Base-by-base conservation (phyloP, 2,113 vertebrate species). In the Festucalex cinctus region DNA sequence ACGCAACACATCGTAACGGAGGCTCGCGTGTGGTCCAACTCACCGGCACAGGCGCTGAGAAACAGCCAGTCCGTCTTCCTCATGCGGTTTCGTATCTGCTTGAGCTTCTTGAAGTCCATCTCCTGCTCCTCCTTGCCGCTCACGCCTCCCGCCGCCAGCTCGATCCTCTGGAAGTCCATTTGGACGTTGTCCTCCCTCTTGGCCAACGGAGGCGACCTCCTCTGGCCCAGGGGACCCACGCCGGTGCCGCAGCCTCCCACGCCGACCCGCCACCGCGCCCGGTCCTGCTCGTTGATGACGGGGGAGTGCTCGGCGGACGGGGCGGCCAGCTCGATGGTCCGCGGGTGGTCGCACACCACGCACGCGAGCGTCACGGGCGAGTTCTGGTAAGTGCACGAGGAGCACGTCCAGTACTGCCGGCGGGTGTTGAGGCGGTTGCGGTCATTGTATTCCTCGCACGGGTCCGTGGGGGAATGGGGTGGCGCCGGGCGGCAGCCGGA, bases 81-180 rank as follows among this genome's bases (percentile, higher is more conserved):
- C 97, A 99, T 96, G 74, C 96, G 88, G 67, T 99, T 99, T 86
- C 95, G 96, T 71, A 99, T 98, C 89, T 98, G 97, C 84, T 98
- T 99, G 88, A 97, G 83, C 91, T 95, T 93, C 93, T 97, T 91
- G 85, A 96, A 96, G 87, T 97, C 94, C 3, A 96, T 91, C 83
- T 95, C 95, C 32, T 95, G 93, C 65, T 96, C 95, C 71, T 95
- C 94, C 79, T 92, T 93, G 82, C 91, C 93, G 83, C 95, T 86
- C 84, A 85, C 83, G 91, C 94, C 84, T 77, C 84, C 89, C 91
- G 82, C 65, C 91, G 92, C 92, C 44, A 98, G 82, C 91, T 98
- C 96, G 58, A 99, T 99, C 86, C 95, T 94, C 90, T 97, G 96
- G 86, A 97, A 95, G 83, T 98, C 96, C 95, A 95, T 95, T 82